Evolutionary conservation across 2,888 invertebrate genomes (phyloP).

Genomic region (Linnaemya vulpina): DNA sequence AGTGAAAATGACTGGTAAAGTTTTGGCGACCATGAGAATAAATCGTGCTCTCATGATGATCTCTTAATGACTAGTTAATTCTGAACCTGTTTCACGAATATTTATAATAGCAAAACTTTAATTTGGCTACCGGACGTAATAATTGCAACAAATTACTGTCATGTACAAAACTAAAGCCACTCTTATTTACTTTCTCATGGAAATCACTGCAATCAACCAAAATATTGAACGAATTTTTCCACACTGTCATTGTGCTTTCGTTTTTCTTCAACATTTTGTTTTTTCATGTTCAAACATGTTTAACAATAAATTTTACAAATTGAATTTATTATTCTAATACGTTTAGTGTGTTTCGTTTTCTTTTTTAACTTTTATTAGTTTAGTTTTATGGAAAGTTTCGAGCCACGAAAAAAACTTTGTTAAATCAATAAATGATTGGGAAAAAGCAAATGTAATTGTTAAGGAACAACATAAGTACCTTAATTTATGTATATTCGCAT

Average conservation of each 20-base stretch:
- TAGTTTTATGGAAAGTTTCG: slow-evolving; percentile 69
- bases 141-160: neutral
- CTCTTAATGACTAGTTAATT: too few relatives aligned
- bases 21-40: too few relatives aligned
- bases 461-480: slow-evolving; percentile 17
- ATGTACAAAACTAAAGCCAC: neutral
- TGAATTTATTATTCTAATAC: slow-evolving; percentile 62
- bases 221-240: slow-evolving; percentile 33
- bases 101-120: neutral
- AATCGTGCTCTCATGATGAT: too few relatives aligned
- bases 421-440: slow-evolving; percentile 83
- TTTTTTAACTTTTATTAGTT: slow-evolving; percentile 51
- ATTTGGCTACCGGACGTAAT: slow-evolving; percentile 2
- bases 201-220: slow-evolving; percentile 44
- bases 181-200: neutral
- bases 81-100: neutral
- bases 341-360: slow-evolving; percentile 34
- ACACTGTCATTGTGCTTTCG: slow-evolving; percentile 53
- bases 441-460: slow-evolving; percentile 61
- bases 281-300: slow-evolving; percentile 31
- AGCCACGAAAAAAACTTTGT: slow-evolving; percentile 77
- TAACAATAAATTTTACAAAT: slow-evolving; percentile 41
- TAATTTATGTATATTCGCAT: slow-evolving; percentile 12
- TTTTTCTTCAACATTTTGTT: slow-evolving; percentile 53
- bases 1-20: too few relatives aligned